Percentiles rank a stretch among this genome's conserved stretches.
phyloP scores from a whole-genome alignment of 2,888 invertebrate genomes.

The Conomelus anceps region DNA sequence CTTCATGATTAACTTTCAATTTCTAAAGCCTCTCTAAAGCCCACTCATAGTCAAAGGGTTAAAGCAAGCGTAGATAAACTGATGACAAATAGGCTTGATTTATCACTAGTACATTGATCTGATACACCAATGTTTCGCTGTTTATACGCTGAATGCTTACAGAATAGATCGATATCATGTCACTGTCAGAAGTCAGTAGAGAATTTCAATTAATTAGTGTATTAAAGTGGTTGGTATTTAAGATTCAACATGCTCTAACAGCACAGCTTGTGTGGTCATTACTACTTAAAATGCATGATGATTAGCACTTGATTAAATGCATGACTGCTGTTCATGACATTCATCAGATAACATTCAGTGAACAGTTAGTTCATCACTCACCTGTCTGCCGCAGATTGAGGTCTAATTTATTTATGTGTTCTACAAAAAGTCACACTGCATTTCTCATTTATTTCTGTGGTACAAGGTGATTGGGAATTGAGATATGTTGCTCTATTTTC shows the following conservation, averaged over 20 bases:
- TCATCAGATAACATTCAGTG: background rate
- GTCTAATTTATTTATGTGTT: background rate
- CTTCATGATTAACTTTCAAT: no score
- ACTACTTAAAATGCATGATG: background rate
- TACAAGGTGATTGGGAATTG: background rate
- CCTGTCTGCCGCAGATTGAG: background rate
- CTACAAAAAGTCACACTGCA: background rate
- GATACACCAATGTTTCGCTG: background rate
- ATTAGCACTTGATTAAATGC: background rate
- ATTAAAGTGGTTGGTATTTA: background rate
- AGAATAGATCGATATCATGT: background rate
- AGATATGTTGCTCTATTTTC: background rate
- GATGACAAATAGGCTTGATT: background rate
- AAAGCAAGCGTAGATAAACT: background rate
- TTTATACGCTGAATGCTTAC: background rate
- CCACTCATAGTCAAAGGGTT: background rate
- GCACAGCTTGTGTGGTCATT: background rate
- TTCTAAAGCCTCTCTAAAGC: no score
- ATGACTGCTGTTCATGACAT: background rate
- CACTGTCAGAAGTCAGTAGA: background rate
- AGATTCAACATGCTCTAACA: background rate
- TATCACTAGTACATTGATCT: background rate
- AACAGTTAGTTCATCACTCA: background rate
- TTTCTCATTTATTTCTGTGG: background rate
- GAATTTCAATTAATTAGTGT: background rate